phyloP scores from a whole-genome alignment of 2,888 invertebrate species.

The Ypsolopha scabrella region DNA sequence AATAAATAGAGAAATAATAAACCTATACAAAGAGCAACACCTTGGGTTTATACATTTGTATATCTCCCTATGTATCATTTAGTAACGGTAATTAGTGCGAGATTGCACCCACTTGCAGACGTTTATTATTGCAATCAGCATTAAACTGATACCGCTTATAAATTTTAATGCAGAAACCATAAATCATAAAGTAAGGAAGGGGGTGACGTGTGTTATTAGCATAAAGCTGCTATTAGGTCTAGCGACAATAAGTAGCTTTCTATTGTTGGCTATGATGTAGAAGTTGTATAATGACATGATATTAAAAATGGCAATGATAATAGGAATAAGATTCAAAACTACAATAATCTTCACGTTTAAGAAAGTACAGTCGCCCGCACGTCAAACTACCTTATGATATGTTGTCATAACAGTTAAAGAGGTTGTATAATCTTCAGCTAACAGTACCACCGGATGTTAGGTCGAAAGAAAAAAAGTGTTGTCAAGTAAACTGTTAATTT shows the following conservation, averaged over 20 bases:
- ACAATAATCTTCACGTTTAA: no score
- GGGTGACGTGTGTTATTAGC: background rate
- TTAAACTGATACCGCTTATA: background rate
- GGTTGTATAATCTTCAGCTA: no score
- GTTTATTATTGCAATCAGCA: constrained; percentile 1
- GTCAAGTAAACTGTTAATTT: no score
- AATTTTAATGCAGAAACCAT: constrained; percentile 1
- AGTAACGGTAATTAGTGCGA: background rate
- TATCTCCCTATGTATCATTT: background rate
- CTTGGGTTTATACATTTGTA: background rate
- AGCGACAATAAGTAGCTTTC: background rate
- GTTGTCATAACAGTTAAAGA: no score
- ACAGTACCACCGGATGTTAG: no score
- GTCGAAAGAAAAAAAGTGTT: no score
- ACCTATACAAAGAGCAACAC: no score
- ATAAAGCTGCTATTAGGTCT: background rate
- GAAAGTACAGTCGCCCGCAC: no score
- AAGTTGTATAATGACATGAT: background rate
- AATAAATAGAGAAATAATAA: no score
- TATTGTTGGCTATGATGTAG: background rate
- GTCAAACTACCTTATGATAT: no score
- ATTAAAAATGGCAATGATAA: background rate
- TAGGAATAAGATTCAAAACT: no score
- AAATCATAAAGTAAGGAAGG: background rate
- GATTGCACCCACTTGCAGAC: background rate